Base-by-base conservation (phyloP, 2,888 invertebrate species). In the Nemotelus nigrinus region DNA sequence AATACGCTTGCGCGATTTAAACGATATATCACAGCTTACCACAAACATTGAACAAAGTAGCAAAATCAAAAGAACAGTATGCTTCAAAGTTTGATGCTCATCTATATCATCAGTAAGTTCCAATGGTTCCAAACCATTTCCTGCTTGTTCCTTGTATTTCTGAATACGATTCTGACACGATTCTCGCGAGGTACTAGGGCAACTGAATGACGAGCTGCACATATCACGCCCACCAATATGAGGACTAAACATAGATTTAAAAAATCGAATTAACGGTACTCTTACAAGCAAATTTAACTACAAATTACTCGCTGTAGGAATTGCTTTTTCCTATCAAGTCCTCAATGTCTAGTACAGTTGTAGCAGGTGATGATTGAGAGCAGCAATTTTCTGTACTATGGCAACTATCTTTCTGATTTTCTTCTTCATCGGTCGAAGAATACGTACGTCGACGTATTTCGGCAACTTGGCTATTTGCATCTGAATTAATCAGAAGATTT, bases 1-100 rank as follows among this genome's bases (percentile, higher is more conserved):
- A 25, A 25, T 25, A 25, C 25, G 25, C 25, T 25, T 25, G 25
- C 25, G 25, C 25, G 0, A 25, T 25, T 25, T 25, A 25, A 25
- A 25, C 25, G 25, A 25, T 1, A 25, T 25, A 25, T 25, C 25
- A 25, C 25, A 25, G 25, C 93, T 90, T 85, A 96, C 96, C 84
- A 96, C 93, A 87, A 97, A 95, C 94, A 97, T 96, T 60, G 94
- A 94, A 81, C 94, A 92, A 76, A 93, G 89, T 80, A 96, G 89
- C 41, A 94, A 88, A 78, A 97, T 92, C 75, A 97, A 88, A 65
- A 97, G 89, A 47, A 96, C 93, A 48, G 94, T 92, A 85, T 97
- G 97, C 80, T 93, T 90, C 80, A 95, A 88, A 80, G 93, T 91
- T 85, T 96, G 95, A 3, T 91, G 91, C 82, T 92, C 90, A 78